Evolutionary conservation across 2,113 vertebrate species (phyloP), one percentile per base, ranked within the genome.

Genomic region (Ahaetulla prasina): DNA sequence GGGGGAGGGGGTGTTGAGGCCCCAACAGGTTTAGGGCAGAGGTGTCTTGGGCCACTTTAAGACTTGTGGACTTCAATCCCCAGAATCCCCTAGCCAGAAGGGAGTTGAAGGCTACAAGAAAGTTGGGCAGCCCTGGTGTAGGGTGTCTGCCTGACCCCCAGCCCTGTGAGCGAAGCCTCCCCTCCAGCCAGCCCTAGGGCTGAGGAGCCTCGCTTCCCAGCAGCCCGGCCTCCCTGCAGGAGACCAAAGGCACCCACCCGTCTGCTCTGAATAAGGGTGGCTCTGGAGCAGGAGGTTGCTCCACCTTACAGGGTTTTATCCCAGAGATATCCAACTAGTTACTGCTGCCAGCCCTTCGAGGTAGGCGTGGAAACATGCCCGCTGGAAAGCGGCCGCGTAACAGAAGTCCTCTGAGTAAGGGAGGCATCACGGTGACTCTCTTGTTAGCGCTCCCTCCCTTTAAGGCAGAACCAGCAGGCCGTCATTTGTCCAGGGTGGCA

Each of bases 91-190:
- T 8, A 10, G 20, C 60, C n/a, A 39, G 1, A 16, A 55, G 22
- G 54, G 54, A 55, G 22, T 20, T 22, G 53, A 54, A 1, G 53
- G 5, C 53, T 54, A 54, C 53, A 5, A 54, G 53, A 22, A 54
- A 20, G 53, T 54, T 22, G 53, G 18, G 18, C 53, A 16, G 53
- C 53, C 53, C 53, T 22, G 53, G 53, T 54, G 53, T 54, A 54
- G 20, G 53, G 20, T 22, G 4, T 54, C 53, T 0, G 8, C 18
- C 2, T 4, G 39, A 39, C 1, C 4, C 8, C 39, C 12, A 0
- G 12, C 35, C 16, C n/a, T 20, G 8, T 45, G 80, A 57, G 55
- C 25, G 45, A 35, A 8, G 89, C 45, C 47, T 27, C 45, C 43
- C 47, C 22, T 45, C 43, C 12, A 43, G 43, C 89, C 60, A 50